Evolutionary conservation across 1,140 invertebrate species (phyloP).

Genomic region (Magallana ariakensis): DNA sequence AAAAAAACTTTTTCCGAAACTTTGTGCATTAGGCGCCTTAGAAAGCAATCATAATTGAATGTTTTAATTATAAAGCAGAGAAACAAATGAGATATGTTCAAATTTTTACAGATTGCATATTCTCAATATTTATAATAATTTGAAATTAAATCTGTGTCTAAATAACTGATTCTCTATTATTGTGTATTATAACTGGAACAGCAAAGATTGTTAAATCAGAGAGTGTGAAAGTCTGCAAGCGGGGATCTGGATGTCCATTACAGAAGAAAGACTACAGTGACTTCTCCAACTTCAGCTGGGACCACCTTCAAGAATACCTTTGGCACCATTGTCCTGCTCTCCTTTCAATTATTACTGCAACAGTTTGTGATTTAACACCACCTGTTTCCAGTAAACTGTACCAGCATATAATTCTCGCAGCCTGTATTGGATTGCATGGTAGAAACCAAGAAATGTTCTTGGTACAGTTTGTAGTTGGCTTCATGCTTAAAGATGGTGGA

Average conservation of each 20-base stretch:
- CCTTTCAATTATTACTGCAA: background rate
- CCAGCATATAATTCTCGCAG: background rate
- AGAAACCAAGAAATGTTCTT: slow-evolving; percentile 38
- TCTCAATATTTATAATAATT: too few relatives aligned
- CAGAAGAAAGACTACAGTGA: slow-evolving; percentile 33
- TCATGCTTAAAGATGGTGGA: slow-evolving; percentile 34
- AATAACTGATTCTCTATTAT: background rate
- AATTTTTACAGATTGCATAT: too few relatives aligned
- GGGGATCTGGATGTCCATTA: slow-evolving; percentile 31
- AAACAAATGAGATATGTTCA: too few relatives aligned
- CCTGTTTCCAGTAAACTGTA: background rate
- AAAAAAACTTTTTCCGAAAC: too few relatives aligned
- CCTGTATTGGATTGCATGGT: slow-evolving; percentile 36
- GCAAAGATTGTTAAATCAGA: background rate
- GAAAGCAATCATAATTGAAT: too few relatives aligned
- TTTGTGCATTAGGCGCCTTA: too few relatives aligned
- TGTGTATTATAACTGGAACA: background rate
- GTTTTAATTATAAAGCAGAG: too few relatives aligned
- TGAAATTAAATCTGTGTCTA: too few relatives aligned
- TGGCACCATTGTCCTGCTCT: background rate
- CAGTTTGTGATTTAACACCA: background rate
- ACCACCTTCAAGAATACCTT: slow-evolving; percentile 11
- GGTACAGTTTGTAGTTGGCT: slow-evolving; percentile 15
- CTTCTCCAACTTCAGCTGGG: slow-evolving; percentile 34
- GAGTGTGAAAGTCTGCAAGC: background rate